These are phyloP conservation scores for Microctenopoma steveboyesi DNA, from an alignment of 2,797 vertebrate genomes.

Conservation along the genomic window DNA sequence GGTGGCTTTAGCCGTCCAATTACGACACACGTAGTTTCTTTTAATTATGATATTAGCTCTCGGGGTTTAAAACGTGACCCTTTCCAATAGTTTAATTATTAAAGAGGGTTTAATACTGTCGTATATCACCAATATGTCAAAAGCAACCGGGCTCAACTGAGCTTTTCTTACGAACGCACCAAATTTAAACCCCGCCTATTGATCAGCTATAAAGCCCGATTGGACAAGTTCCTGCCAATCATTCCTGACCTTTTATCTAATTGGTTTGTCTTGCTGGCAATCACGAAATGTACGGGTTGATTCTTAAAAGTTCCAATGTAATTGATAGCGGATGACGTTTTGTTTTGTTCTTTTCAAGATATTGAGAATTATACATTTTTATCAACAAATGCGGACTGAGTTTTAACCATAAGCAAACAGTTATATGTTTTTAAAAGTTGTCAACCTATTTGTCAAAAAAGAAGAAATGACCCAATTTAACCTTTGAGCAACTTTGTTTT, in stretches of 20 bases:
- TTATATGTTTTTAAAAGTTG: neutral
- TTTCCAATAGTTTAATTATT: rapidly evolving
- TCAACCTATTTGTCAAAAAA: neutral
- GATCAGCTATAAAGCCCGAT: rapidly evolving
- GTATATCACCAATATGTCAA: rapidly evolving
- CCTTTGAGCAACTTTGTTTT: too few species aligned
- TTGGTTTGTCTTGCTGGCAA: neutral
- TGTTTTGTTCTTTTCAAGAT: neutral
- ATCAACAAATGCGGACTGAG: neutral
- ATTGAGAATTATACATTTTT: neutral
- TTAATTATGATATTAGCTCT: rapidly evolving
- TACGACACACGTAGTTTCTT: rapidly evolving
- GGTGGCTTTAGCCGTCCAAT: rapidly evolving
- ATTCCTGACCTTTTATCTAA: neutral
- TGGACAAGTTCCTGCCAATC: neutral
- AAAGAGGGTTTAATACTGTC: rapidly evolving
- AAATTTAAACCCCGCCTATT: neutral
- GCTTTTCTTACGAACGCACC: rapidly evolving
- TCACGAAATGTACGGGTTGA: neutral
- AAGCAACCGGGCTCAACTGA: rapidly evolving
- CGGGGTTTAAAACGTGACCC: rapidly evolving
- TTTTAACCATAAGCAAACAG: neutral
- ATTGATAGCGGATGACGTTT: neutral
- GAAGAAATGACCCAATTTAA: too few species aligned
- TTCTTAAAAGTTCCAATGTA: neutral